Conservation (phyloP, 1,140 invertebrate genomes). For the Drosophila sturtevanti region DNA sequence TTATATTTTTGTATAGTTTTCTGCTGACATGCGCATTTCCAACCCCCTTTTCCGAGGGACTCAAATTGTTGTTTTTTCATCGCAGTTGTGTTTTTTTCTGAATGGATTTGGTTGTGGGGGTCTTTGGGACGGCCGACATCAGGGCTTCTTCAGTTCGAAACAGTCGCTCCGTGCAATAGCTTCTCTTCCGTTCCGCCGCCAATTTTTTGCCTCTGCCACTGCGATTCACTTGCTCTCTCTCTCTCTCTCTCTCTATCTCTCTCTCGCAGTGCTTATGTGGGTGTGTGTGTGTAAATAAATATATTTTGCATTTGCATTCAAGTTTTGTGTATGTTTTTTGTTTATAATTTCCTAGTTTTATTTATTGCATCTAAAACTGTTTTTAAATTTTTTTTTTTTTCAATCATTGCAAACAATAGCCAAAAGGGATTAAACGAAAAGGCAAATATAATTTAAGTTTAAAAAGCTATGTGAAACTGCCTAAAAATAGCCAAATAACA, state of each 20-base stretch:
- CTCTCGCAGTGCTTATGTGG: neutral
- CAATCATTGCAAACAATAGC: conserved; percentile 47
- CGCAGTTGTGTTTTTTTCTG: neutral
- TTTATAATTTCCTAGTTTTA: neutral
- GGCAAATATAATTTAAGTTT: conserved; percentile 18
- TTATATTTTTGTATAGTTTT: conserved; percentile 18
- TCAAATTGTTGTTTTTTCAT: conserved; percentile 14
- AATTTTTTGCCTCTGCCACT: neutral
- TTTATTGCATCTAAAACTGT: neutral
- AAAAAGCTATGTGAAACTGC: conserved; percentile 1
- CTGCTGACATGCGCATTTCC: conserved; percentile 71
- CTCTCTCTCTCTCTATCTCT: neutral
- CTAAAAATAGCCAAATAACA: conserved; percentile 21
- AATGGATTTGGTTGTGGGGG: conserved; percentile 23
- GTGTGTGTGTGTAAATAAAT: neutral
- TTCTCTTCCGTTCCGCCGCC: neutral
- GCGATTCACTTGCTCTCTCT: neutral
- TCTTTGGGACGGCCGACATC: too few species aligned
- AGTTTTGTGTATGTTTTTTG: neutral
- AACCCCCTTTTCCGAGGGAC: conserved; percentile 41
- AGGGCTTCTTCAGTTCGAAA: conserved; percentile 45
- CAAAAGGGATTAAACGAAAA: conserved; percentile 3
- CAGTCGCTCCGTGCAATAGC: conserved; percentile 64
- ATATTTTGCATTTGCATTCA: conserved; percentile 1
- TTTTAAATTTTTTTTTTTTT: neutral